These are phyloP conservation scores for Xenopus petersii DNA, from an alignment of 2,797 vertebrate species.

Conservation along the genomic window DNA sequence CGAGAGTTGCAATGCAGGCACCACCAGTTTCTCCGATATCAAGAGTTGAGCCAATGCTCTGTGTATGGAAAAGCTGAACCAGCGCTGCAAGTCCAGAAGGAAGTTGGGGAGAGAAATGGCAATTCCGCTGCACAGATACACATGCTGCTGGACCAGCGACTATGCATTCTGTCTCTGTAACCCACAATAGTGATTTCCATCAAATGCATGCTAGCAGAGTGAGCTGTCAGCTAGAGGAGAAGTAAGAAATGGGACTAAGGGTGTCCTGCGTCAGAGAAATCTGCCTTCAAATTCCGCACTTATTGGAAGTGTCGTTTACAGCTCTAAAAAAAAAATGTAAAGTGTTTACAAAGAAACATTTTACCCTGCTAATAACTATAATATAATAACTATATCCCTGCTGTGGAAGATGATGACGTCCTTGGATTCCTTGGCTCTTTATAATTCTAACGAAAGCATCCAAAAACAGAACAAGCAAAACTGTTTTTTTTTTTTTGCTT, in stretches of 20 bases:
- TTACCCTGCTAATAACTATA: background rate
- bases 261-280: slow-evolving; percentile 45
- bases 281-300: slow-evolving; percentile 51
- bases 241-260: background rate
- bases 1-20: slow-evolving; percentile 74
- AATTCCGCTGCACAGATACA: slow-evolving; percentile 1
- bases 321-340: slow-evolving; percentile 36
- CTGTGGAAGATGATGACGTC: background rate
- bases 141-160: slow-evolving; percentile 3
- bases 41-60: slow-evolving; percentile 71
- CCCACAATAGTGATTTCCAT: background rate
- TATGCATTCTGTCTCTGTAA: background rate
- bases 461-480: slow-evolving; percentile 27
- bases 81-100: background rate
- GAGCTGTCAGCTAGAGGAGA: slow-evolving; percentile 6
- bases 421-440: too few relatives aligned
- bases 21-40: slow-evolving; percentile 78
- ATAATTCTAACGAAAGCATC: background rate
- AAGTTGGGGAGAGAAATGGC: slow-evolving; percentile 2
- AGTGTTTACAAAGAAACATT: slow-evolving; percentile 41
- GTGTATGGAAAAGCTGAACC: slow-evolving; percentile 2
- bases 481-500: slow-evolving; percentile 23
- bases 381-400: slow-evolving; percentile 5
- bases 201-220: slow-evolving; percentile 1
- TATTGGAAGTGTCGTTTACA: slow-evolving; percentile 48